phyloP scores from a whole-genome alignment of 2,113 vertebrate genomes.

The Meleagris gallopavo region DNA sequence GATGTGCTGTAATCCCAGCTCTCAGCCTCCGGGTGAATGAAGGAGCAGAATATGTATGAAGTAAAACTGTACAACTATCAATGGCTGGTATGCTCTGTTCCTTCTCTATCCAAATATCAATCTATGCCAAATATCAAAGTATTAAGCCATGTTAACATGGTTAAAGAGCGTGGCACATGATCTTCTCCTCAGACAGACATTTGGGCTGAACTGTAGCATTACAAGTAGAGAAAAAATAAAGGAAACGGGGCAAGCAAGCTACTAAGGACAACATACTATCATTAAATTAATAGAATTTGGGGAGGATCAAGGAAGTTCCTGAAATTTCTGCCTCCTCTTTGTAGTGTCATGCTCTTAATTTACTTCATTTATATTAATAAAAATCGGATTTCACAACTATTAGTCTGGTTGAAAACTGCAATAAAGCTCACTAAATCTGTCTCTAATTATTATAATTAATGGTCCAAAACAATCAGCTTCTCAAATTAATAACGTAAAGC shows the following conservation, averaged over 20 bases:
- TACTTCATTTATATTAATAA: slow-evolving; percentile 83
- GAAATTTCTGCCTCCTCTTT: slow-evolving; percentile 66
- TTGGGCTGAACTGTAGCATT: neutral
- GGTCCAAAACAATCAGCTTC: slow-evolving; percentile 72
- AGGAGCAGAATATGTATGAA: neutral
- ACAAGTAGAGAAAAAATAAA: neutral
- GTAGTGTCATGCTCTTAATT: slow-evolving; percentile 75
- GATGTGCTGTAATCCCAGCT: neutral
- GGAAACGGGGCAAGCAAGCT: slow-evolving; percentile 20
- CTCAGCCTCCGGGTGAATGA: neutral
- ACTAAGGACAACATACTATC: slow-evolving; percentile 30
- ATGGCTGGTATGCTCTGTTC: neutral
- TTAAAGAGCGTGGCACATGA: neutral
- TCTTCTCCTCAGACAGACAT: neutral
- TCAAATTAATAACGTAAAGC: slow-evolving; percentile 74
- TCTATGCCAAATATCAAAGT: rapidly evolving
- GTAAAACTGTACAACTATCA: neutral
- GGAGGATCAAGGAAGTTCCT: slow-evolving; percentile 42
- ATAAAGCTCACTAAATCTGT: slow-evolving; percentile 78
- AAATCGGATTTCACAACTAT: slow-evolving; percentile 71
- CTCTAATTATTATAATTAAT: slow-evolving; percentile 81
- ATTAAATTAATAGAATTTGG: slow-evolving; percentile 65
- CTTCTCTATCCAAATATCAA: neutral
- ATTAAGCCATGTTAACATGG: neutral
- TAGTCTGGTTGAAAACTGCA: slow-evolving; percentile 77